Evolutionary conservation across 2,113 vertebrate species (phyloP).

Genomic region (Micronycteris hirsuta): DNA sequence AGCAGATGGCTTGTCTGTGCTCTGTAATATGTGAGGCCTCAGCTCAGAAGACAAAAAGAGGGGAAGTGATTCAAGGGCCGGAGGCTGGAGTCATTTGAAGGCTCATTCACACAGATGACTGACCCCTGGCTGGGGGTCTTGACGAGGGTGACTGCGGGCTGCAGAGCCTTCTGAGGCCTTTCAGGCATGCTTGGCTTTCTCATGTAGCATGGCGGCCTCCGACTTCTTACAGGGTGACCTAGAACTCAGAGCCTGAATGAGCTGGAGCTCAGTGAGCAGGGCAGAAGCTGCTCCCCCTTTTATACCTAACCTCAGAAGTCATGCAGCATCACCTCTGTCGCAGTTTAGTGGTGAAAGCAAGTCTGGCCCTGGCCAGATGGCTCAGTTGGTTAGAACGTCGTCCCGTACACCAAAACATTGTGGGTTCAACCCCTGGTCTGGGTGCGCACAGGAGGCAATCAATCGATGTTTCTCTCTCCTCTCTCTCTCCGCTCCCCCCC

Average conservation of each 20-base stretch:
- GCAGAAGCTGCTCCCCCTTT: not conserved
- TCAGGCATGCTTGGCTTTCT: not conserved
- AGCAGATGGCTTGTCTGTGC: not conserved
- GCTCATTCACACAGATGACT: not conserved
- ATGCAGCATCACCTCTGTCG: not conserved
- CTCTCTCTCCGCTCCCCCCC: no score
- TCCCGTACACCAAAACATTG: no score
- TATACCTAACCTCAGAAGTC: not conserved
- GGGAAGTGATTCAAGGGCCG: not conserved
- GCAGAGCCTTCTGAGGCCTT: not conserved
- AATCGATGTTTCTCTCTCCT: no score
- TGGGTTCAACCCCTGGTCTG: no score
- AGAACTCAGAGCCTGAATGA: not conserved
- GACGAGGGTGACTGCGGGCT: not conserved
- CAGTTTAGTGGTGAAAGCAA: not conserved
- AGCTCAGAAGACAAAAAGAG: not conserved
- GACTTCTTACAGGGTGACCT: not conserved
- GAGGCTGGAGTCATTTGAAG: not conserved
- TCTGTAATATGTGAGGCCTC: not conserved
- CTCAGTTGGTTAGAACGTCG: no score
- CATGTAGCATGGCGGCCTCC: not conserved
- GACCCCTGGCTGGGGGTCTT: not conserved
- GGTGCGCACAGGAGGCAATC: no score
- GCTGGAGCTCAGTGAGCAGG: not conserved
- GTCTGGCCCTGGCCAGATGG: not conserved